These are phyloP conservation scores for Lithophane leautieri DNA, from an alignment of 2,888 invertebrate species.

Conservation along the genomic window DNA sequence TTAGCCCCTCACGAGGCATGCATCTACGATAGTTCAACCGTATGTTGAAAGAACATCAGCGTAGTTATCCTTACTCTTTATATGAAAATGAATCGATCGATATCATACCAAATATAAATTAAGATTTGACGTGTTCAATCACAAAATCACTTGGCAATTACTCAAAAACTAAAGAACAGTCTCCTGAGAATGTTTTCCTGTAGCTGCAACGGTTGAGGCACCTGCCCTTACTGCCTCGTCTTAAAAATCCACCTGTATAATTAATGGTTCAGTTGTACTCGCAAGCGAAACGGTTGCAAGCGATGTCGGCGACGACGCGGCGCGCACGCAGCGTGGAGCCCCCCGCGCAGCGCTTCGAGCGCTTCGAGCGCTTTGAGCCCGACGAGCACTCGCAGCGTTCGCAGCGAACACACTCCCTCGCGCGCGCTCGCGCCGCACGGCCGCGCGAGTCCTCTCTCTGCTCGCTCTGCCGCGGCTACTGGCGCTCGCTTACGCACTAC, in stretches of 20 bases:
- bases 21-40: too few species aligned
- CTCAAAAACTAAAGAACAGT: too few species aligned
- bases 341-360: conserved; percentile 30
- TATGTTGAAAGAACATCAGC: too few species aligned
- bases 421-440: conserved; percentile 35
- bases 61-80: too few species aligned
- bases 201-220: too few species aligned
- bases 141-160: too few species aligned
- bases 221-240: not conserved
- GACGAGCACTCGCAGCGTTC: conserved; percentile 4
- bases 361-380: conserved; percentile 34
- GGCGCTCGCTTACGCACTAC: conserved; percentile 77
- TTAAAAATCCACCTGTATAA: conserved; percentile 19
- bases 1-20: too few species aligned
- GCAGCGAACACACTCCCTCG: conserved; percentile 11
- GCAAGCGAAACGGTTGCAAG: conserved; percentile 78
- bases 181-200: too few species aligned
- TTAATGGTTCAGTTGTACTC: conserved; percentile 73
- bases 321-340: conserved; percentile 56
- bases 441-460: conserved; percentile 70
- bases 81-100: too few species aligned
- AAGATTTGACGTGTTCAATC: too few species aligned
- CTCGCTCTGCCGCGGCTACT: conserved; percentile 79
- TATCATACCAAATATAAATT: too few species aligned
- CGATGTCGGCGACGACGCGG: conserved; percentile 58